Percentiles rank a stretch among this genome's conserved stretches.
phyloP scores from a whole-genome alignment of 2,888 invertebrate genomes.

The Carcina quercana region DNA sequence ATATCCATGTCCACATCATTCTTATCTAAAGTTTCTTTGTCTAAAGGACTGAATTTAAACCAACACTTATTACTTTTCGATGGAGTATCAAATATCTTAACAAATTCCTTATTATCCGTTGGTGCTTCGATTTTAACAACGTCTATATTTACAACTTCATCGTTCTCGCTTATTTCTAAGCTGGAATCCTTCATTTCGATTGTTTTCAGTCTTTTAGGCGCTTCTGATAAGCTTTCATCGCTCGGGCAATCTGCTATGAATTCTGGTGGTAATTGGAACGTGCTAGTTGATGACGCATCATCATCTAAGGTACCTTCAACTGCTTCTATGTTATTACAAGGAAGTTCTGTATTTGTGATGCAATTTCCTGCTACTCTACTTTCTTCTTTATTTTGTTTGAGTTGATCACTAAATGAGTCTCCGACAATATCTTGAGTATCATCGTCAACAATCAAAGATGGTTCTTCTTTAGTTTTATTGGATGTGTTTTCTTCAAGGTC shows the following conservation, averaged over 20 bases:
- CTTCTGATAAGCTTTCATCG: constrained; percentile 25
- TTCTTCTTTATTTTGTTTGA: constrained; percentile 2
- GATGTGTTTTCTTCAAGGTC: background rate
- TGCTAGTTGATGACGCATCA: constrained; percentile 23
- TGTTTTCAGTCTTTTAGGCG: constrained; percentile 36
- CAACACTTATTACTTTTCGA: constrained; percentile 22
- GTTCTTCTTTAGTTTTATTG: background rate
- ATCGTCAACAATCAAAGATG: background rate
- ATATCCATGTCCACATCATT: constrained; percentile 37
- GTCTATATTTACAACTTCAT: constrained; percentile 38
- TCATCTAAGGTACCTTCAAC: background rate
- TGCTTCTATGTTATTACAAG: background rate
- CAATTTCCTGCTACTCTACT: background rate
- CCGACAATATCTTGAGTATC: no score
- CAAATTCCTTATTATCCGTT: constrained; percentile 9
- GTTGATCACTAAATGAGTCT: no score
- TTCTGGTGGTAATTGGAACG: constrained; percentile 27
- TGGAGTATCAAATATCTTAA: constrained; percentile 16
- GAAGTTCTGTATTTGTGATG: no score
- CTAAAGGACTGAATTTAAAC: constrained; percentile 36
- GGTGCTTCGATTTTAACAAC: constrained; percentile 28
- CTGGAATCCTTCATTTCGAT: constrained; percentile 40
- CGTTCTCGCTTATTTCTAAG: constrained; percentile 44
- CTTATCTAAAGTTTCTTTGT: constrained; percentile 29
- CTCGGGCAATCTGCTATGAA: constrained; percentile 24